A percentile compares a stretch with the other conserved stretches of the same genome.
Conservation (phyloP, 2,888 invertebrate genomes). For the Biston betularia region DNA sequence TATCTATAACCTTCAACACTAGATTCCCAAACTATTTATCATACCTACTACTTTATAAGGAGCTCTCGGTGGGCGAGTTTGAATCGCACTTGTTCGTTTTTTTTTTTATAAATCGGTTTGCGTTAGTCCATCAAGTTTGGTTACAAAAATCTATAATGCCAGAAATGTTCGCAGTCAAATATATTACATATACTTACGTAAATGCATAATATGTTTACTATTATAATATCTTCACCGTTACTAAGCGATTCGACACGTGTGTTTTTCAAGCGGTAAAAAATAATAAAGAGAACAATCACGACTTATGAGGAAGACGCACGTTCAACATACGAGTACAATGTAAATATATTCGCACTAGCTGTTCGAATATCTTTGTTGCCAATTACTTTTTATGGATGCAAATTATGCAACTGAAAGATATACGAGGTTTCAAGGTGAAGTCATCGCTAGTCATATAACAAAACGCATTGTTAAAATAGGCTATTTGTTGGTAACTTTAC, state of each 20-base stretch:
- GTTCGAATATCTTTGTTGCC: conserved; percentile 19
- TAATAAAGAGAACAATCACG: conserved; percentile 55
- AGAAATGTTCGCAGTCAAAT: too few relatives aligned
- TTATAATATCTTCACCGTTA: conserved; percentile 41
- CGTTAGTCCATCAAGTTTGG: too few relatives aligned
- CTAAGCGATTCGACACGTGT: conserved; percentile 52
- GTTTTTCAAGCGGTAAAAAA: conserved; percentile 51
- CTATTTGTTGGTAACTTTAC: not conserved
- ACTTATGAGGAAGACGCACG: conserved; percentile 61
- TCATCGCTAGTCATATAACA: conserved; percentile 2
- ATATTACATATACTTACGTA: not conserved
- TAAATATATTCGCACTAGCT: conserved; percentile 36
- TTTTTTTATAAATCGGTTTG: too few relatives aligned
- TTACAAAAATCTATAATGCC: too few relatives aligned
- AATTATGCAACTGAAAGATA: conserved; percentile 42
- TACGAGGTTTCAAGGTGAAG: conserved; percentile 49
- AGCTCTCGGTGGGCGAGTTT: too few relatives aligned
- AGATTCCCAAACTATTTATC: too few relatives aligned
- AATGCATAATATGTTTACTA: not conserved
- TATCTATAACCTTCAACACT: too few relatives aligned
- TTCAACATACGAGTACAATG: conserved; percentile 40
- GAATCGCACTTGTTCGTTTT: too few relatives aligned
- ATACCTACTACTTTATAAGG: too few relatives aligned
- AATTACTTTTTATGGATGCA: conserved; percentile 47
- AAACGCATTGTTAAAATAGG: not conserved